A percentile compares a stretch with the other conserved stretches of the same genome.
Conservation (phyloP, 2,888 invertebrate species). For the Drosophila nr. perissopoda region DNA sequence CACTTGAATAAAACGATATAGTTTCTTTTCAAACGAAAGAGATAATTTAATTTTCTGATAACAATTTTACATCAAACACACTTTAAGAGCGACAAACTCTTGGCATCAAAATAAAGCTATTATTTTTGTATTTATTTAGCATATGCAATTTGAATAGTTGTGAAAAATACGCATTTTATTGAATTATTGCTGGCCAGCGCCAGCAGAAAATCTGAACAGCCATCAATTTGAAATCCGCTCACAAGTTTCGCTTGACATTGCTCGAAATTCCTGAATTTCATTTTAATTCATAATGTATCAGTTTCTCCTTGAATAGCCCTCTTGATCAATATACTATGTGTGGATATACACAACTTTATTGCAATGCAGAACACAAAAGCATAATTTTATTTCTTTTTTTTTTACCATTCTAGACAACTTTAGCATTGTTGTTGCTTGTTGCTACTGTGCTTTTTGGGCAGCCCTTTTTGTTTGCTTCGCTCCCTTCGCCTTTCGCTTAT, state of each 20-base stretch:
- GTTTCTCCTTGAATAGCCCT: not conserved
- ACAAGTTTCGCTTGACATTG: not conserved
- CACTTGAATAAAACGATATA: not conserved
- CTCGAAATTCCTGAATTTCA: not conserved
- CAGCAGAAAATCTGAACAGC: not conserved
- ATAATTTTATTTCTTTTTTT: conserved; percentile 32
- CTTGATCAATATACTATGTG: conserved; percentile 41
- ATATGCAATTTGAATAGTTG: not conserved
- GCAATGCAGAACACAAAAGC: conserved; percentile 41
- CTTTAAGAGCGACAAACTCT: not conserved
- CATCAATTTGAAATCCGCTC: not conserved
- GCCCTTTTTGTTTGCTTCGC: conserved; percentile 20
- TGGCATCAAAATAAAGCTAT: not conserved
- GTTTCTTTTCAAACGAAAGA: not conserved
- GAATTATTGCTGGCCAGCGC: not conserved
- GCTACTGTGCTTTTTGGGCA: conserved; percentile 52
- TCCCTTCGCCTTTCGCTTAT: conserved; percentile 29
- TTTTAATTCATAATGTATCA: not conserved
- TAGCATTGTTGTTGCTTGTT: conserved; percentile 21
- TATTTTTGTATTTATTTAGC: not conserved
- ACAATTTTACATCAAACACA: not conserved
- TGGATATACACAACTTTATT: conserved; percentile 47
- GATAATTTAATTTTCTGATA: not conserved
- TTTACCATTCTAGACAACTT: conserved; percentile 40
- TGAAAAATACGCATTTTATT: not conserved